These are phyloP conservation scores for Leptopilina drosophilae DNA, from an alignment of 2,888 invertebrate genomes.

Conservation along the genomic window DNA sequence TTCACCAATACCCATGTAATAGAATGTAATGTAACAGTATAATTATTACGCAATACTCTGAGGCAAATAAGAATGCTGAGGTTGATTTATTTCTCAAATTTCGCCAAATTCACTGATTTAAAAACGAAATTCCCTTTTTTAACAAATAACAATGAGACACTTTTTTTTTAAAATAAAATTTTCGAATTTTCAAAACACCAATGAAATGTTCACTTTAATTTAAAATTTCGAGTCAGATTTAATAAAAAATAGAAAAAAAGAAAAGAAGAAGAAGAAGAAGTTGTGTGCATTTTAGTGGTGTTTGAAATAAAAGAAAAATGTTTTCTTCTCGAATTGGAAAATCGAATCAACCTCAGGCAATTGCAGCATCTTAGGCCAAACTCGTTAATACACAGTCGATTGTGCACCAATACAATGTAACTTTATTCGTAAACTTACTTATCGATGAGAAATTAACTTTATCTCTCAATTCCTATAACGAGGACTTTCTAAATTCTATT, in stretches of 20 bases:
- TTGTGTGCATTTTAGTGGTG: not conserved
- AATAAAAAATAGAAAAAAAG: not conserved
- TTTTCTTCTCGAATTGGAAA: not conserved
- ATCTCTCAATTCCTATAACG: slow-evolving; percentile 69
- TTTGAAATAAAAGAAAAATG: not conserved
- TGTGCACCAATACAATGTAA: slow-evolving; percentile 68
- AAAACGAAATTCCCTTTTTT: not conserved
- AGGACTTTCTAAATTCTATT: slow-evolving; percentile 55
- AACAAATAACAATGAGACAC: not conserved
- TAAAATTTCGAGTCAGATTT: not conserved
- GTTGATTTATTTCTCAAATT: slow-evolving; percentile 54
- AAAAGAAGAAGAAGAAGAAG: not conserved
- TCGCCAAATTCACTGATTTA: not conserved
- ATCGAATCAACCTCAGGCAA: slow-evolving; percentile 38
- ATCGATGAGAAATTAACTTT: slow-evolving; percentile 64
- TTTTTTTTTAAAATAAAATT: no score
- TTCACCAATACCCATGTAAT: slow-evolving; percentile 56
- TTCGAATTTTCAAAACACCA: not conserved
- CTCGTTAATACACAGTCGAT: slow-evolving; percentile 67
- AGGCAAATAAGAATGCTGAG: slow-evolving; percentile 58
- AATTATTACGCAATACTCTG: slow-evolving; percentile 56
- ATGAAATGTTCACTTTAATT: not conserved
- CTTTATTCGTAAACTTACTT: slow-evolving; percentile 63
- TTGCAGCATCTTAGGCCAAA: slow-evolving; percentile 68
- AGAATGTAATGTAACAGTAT: slow-evolving; percentile 50